Evolutionary conservation across 2,797 vertebrate species (phyloP).

Genomic region (Parauchenoglanis punctatus): DNA sequence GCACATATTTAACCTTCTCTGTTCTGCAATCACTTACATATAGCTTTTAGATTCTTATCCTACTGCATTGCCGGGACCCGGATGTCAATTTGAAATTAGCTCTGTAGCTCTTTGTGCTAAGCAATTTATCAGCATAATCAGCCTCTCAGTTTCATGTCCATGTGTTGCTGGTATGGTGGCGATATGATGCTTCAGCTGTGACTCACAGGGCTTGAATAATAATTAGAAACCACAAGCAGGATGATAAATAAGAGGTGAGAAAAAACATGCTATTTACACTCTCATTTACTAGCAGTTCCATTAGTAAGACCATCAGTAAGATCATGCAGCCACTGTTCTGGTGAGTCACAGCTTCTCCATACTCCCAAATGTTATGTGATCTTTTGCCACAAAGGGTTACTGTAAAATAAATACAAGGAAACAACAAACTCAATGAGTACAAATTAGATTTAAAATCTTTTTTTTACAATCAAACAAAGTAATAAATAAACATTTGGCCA

Average conservation of each 20-base stretch:
- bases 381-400: conserved; percentile 59
- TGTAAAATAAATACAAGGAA: conserved; percentile 73
- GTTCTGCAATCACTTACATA: background rate
- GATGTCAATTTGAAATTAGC: background rate
- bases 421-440: conserved; percentile 47
- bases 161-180: conserved; percentile 22
- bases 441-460: conserved; percentile 66
- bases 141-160: conserved; percentile 30
- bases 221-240: conserved; percentile 51
- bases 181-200: conserved; percentile 29
- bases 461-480: conserved; percentile 69
- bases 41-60: background rate
- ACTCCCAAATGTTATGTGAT: conserved; percentile 46
- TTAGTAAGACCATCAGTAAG: conserved; percentile 57
- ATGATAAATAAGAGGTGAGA: conserved; percentile 61
- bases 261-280: conserved; percentile 78
- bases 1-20: background rate
- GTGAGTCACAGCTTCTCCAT: conserved; percentile 53
- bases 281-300: conserved; percentile 55
- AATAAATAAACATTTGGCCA: conserved; percentile 71
- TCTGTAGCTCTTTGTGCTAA: conserved; percentile 15
- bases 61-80: background rate
- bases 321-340: conserved; percentile 50
- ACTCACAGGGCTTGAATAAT: conserved; percentile 51
- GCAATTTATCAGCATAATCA: background rate